phyloP scores from a whole-genome alignment of 2,888 invertebrate genomes.

The Oscheius sp. region DNA sequence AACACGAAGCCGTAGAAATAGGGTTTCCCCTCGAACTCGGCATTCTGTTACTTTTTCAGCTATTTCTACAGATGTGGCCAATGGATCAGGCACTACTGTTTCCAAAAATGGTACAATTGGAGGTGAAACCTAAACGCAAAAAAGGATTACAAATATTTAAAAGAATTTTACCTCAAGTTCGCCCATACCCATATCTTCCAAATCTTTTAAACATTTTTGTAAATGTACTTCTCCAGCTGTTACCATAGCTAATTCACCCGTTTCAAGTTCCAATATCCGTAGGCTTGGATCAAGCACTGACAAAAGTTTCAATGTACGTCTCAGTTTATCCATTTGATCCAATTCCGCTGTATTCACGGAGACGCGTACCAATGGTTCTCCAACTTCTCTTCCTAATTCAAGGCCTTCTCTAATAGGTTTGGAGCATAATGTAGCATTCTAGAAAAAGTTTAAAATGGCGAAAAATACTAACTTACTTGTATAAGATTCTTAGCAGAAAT shows the following conservation, averaged over 20 bases:
- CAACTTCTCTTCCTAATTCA: conserved; percentile 77
- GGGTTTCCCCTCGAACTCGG: conserved; percentile 52
- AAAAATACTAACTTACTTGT: conserved; percentile 24
- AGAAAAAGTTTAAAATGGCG: conserved; percentile 71
- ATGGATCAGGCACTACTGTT: conserved; percentile 81
- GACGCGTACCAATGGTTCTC: conserved; percentile 89
- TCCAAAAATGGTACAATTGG: conserved; percentile 97
- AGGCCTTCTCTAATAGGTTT: conserved; percentile 81
- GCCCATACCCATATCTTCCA: conserved; percentile 78
- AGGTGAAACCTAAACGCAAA: conserved; percentile 83
- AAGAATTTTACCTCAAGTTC: conserved; percentile 41
- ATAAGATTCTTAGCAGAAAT: conserved; percentile 55
- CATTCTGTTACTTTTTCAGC: conserved; percentile 66
- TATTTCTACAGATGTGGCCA: conserved; percentile 58
- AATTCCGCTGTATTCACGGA: conserved; percentile 85
- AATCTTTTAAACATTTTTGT: conserved; percentile 92
- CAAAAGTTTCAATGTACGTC: conserved; percentile 60
- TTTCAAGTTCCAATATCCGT: conserved; percentile 82
- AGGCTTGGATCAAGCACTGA: conserved; percentile 61
- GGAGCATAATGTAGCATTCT: conserved; percentile 85
- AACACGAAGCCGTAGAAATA: conserved; percentile 63
- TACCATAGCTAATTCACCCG: conserved; percentile 92
- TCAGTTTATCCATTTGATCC: conserved; percentile 59
- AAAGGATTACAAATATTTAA: conserved; percentile 74
- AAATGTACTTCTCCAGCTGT: conserved; percentile 97